Percentiles rank a stretch among this genome's conserved stretches.
Conservation (phyloP, 2,113 vertebrate species). For the Bujurquina vittata region DNA sequence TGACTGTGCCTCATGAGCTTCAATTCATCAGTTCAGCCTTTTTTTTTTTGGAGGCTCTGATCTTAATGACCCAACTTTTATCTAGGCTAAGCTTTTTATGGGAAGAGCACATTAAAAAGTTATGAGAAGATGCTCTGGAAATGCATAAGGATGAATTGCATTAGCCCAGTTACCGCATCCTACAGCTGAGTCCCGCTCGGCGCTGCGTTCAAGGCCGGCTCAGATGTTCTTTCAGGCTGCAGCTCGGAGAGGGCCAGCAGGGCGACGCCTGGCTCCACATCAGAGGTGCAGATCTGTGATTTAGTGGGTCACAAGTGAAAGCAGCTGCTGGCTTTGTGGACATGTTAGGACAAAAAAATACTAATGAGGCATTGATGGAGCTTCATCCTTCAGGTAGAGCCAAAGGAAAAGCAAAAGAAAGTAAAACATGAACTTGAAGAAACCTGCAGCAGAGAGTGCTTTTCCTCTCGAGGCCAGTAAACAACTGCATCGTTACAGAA, state of each 20-base stretch:
- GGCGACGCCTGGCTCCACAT: not conserved
- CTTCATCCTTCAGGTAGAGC: not conserved
- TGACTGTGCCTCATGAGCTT: not conserved
- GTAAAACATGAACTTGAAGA: not conserved
- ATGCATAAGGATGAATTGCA: slow-evolving; percentile 11
- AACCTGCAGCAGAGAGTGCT: not conserved
- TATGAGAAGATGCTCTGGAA: slow-evolving; percentile 15
- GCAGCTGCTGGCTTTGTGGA: not conserved
- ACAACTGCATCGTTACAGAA: not conserved
- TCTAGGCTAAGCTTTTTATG: slow-evolving; percentile 41
- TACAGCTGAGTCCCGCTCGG: not conserved
- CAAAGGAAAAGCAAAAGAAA: not conserved
- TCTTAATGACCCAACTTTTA: slow-evolving; percentile 32
- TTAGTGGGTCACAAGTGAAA: slow-evolving; percentile 1
- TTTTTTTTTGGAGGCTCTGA: slow-evolving; percentile 16
- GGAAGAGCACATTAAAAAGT: slow-evolving; percentile 38
- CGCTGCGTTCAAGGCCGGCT: not conserved
- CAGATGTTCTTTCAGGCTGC: not conserved
- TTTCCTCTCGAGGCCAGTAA: not conserved
- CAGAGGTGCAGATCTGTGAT: slow-evolving; percentile 1
- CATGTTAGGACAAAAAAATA: not conserved
- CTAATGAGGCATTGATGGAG: not conserved
- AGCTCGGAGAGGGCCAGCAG: not conserved
- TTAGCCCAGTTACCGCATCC: slow-evolving; percentile 21
- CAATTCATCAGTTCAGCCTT: not conserved